Conservation (phyloP, 2,797 vertebrate species). For the Melanotaenia nigrans region DNA sequence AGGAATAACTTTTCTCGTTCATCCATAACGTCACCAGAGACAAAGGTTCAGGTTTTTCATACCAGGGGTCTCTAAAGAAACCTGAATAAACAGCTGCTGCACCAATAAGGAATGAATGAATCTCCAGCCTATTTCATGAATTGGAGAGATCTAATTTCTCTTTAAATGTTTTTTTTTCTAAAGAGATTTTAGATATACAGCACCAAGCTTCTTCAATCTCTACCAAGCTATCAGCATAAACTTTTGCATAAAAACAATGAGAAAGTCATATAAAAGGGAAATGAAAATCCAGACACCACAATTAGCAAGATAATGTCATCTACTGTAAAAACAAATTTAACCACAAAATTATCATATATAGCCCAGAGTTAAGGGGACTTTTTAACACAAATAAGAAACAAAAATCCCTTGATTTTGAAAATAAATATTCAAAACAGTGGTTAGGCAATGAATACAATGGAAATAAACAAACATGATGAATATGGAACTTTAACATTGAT, state of each 20-base stretch:
- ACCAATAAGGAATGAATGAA: neutral
- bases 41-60: neutral
- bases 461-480: neutral
- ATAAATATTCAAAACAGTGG: no score
- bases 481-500: neutral
- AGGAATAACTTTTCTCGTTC: neutral
- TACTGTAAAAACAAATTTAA: no score
- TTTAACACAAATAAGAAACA: no score
- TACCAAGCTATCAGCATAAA: neutral
- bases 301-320: neutral
- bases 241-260: neutral
- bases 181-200: neutral
- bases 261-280: neutral
- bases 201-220: neutral
- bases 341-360: no score
- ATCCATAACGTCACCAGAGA: constrained; percentile 5
- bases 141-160: no score
- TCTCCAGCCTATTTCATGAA: neutral
- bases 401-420: no score
- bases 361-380: no score
- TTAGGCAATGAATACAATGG: no score
- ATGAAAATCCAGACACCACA: neutral
- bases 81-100: neutral
- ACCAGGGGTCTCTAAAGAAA: no score
- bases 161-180: neutral